phyloP scores from a whole-genome alignment of 2,113 vertebrate genomes.

The Ailuropoda melanoleuca region DNA sequence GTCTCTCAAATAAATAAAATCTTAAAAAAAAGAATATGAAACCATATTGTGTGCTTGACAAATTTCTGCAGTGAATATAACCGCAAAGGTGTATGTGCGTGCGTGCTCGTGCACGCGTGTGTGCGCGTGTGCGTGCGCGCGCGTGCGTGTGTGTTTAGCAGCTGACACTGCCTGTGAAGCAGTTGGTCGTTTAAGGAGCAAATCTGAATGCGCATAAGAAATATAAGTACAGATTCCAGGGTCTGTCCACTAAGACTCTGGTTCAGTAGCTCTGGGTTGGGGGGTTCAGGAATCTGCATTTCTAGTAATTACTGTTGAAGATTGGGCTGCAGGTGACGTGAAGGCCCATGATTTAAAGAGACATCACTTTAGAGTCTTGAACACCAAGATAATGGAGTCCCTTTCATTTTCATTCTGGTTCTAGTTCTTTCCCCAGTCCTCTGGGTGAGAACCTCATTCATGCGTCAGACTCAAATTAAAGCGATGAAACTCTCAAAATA shows the following conservation, averaged over 20 bases:
- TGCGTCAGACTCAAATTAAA: slow-evolving; percentile 27
- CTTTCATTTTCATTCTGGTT: not conserved
- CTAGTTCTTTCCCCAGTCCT: not conserved
- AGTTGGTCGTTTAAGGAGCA: not conserved
- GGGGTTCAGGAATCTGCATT: not conserved
- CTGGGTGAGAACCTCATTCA: not conserved
- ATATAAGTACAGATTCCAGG: not conserved
- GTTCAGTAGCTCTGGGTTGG: not conserved
- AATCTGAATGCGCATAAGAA: not conserved
- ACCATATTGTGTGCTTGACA: not conserved
- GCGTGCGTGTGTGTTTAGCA: not conserved
- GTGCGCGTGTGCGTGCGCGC: fast-evolving
- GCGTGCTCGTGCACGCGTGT: fast-evolving
- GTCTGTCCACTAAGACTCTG: not conserved
- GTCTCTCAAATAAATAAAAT: not conserved
- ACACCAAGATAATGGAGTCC: not conserved
- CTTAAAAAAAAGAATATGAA: not conserved
- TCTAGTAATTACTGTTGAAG: not conserved
- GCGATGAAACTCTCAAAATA: slow-evolving; percentile 37
- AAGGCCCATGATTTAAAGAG: not conserved
- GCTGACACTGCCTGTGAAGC: not conserved
- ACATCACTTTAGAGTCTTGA: not conserved
- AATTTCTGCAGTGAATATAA: not conserved
- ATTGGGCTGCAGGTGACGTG: not conserved
- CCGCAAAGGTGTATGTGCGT: not conserved